These are phyloP conservation scores for Toxotes chatareus DNA, from an alignment of 2,113 vertebrate genomes.

Conservation along the genomic window DNA sequence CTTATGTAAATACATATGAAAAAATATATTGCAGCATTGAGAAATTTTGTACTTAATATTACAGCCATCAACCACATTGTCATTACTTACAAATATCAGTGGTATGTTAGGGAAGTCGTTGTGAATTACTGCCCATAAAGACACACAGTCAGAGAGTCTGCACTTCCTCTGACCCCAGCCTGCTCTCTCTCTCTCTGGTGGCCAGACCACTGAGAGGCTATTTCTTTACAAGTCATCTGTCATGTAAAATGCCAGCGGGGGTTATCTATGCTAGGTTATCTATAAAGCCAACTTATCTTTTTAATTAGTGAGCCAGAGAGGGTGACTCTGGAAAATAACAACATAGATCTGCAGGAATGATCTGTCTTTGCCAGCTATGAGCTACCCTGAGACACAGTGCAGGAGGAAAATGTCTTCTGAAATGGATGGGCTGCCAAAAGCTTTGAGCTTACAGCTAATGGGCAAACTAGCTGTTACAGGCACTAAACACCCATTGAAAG, in stretches of 20 bases:
- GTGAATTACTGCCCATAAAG: constrained; percentile 63
- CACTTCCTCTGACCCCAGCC: constrained; percentile 72
- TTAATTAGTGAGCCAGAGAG: constrained; percentile 66
- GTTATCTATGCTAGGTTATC: constrained; percentile 71
- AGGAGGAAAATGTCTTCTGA: constrained; percentile 46
- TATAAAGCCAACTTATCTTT: constrained; percentile 72
- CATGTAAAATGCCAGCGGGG: constrained; percentile 65
- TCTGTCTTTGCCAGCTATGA: constrained; percentile 50
- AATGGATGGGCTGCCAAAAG: constrained; percentile 39
- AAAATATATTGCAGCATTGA: neutral
- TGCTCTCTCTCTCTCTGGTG: constrained; percentile 58
- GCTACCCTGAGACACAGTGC: constrained; percentile 8
- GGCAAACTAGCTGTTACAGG: constrained; percentile 31
- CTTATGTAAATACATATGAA: constrained; percentile 3
- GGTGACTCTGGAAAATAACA: constrained; percentile 64
- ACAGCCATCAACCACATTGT: neutral
- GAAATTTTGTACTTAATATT: neutral
- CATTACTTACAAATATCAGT: constrained; percentile 37
- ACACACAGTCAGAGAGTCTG: constrained; percentile 58
- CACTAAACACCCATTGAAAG: constrained; percentile 54
- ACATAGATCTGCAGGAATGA: constrained; percentile 61
- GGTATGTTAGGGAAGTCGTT: constrained; percentile 38
- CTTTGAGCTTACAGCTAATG: constrained; percentile 39
- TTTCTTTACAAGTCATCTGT: constrained; percentile 68
- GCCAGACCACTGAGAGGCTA: constrained; percentile 57